Base-by-base conservation (phyloP, 1,140 invertebrate genomes). In the Ephestia elutella region DNA sequence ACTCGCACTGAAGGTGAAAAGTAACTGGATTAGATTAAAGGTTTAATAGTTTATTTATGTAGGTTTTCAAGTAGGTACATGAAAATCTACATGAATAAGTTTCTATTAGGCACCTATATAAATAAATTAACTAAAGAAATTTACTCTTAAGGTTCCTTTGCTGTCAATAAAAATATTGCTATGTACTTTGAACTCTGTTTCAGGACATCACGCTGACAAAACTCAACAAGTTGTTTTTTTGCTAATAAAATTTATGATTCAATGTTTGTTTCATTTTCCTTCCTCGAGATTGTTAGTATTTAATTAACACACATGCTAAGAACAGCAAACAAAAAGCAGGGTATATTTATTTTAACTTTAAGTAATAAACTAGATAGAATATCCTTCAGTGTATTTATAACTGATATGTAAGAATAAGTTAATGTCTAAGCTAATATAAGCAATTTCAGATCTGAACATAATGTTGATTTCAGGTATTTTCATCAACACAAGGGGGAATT, bases 401-500 rank as follows among this genome's bases (percentile, higher is more conserved):
- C n/a, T n/a, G n/a, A n/a, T n/a, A n/a, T n/a, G n/a, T n/a, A n/a
- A n/a, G n/a, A n/a, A n/a, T n/a, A n/a, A n/a, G n/a, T n/a, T n/a
- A n/a, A n/a, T n/a, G n/a, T n/a, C n/a, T n/a, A n/a, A n/a, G n/a
- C 13, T 35, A 2, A 10, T 35, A 35, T 32, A 9, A 32, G 30
- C 7, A 7, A 25, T 5, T 32, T 32, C 8, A 32, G 25, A 5
- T 1, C 30, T 32, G 9, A 32, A 44, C 38, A 15, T 15, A 15
- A 5, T 25, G 7, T 25, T 25, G n/a, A 13, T 86, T 84, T 63
- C 78, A 88, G 86, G 86, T 70, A 88, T 86, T 64, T 88, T 88
- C 66, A 88, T 88, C 58, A 86, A 88, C 58, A 88, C 86, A 56
- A 80, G 86, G 68, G 86, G 86, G 8, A 88, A 88, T 71, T 88